Percentiles rank a stretch among this genome's conserved stretches.
Conservation (phyloP, 2,888 invertebrate genomes). For the Dolomedes plantarius region DNA sequence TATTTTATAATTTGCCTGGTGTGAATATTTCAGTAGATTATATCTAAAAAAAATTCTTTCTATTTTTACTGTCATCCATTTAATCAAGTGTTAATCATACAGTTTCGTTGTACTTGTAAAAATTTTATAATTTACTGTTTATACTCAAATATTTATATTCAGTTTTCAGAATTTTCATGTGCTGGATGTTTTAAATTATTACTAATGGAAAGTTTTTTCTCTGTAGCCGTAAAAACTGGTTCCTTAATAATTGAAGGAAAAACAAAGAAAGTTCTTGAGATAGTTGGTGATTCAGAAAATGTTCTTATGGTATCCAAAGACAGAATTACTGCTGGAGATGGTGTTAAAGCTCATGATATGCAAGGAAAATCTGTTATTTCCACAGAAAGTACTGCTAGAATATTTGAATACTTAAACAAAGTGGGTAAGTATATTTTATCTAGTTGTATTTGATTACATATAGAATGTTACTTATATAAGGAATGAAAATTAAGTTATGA, state of each 20-base stretch:
- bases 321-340: constrained; percentile 98
- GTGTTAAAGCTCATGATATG: constrained; percentile 91
- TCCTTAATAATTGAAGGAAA: constrained; percentile 91
- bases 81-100: too few species aligned
- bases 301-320: constrained; percentile 93
- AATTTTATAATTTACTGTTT: too few species aligned
- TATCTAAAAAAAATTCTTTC: too few species aligned
- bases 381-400: constrained; percentile 91
- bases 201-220: not conserved
- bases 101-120: too few species aligned
- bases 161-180: not conserved
- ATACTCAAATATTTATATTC: too few species aligned
- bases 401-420: constrained; percentile 82
- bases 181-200: not conserved
- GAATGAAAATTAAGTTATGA: too few species aligned
- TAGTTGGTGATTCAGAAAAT: constrained; percentile 82
- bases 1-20: too few species aligned
- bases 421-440: constrained; percentile 82
- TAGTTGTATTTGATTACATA: too few species aligned
- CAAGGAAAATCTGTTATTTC: constrained; percentile 95
- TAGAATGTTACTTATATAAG: too few species aligned
- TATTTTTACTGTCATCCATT: too few species aligned
- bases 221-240: constrained; percentile 77
- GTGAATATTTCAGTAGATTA: too few species aligned
- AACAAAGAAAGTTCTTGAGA: constrained; percentile 91